A percentile compares a stretch with the other conserved stretches of the same genome.
phyloP scores from a whole-genome alignment of 2,797 vertebrate species.

The Odontamblyopus rebecca region DNA sequence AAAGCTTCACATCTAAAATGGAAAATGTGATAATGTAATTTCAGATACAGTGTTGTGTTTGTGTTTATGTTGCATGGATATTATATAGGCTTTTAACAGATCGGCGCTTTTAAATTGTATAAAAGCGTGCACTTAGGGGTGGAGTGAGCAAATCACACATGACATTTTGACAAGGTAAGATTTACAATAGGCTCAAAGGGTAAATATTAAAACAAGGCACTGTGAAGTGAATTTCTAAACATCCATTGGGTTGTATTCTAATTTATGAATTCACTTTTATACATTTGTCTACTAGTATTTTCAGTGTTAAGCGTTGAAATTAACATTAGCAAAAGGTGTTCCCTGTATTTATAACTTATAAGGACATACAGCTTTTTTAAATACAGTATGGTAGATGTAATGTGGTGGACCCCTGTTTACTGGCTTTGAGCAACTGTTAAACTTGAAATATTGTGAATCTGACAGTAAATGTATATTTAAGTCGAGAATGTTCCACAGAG shows the following conservation, averaged over 20 bases:
- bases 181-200: not conserved
- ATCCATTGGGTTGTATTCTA: not conserved
- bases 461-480: too few species aligned
- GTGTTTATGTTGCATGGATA: not conserved
- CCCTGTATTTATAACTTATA: not conserved
- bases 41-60: not conserved
- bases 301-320: not conserved
- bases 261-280: not conserved
- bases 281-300: not conserved
- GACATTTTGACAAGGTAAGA: not conserved
- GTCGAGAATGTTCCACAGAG: not conserved
- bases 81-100: conserved; percentile 3
- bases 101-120: not conserved
- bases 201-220: not conserved
- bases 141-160: not conserved
- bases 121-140: not conserved
- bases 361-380: not conserved
- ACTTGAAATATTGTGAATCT: too few species aligned
- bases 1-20: not conserved
- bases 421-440: too few species aligned
- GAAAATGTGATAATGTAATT: conserved; percentile 6
- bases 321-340: not conserved
- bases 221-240: not conserved
- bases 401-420: too few species aligned
- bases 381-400: too few species aligned